These are phyloP conservation scores for Brachionichthys hirsutus DNA, from an alignment of 2,113 vertebrate species.

Conservation along the genomic window DNA sequence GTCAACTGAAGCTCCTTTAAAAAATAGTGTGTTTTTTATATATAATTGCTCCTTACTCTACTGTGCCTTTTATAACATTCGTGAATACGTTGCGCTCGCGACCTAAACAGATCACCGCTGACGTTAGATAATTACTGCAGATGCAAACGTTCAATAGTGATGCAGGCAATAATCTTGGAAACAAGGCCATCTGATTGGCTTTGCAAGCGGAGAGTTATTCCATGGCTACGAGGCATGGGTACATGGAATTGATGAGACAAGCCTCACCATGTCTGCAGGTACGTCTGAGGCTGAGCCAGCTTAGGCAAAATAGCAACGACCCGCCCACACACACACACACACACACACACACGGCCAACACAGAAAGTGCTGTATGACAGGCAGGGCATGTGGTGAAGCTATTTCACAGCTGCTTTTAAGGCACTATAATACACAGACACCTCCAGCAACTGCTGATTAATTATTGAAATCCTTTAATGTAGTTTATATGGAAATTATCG, in stretches of 20 bases:
- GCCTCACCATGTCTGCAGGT: slow-evolving; percentile 49
- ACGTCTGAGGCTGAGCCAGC: slow-evolving; percentile 46
- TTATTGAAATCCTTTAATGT: slow-evolving; percentile 42
- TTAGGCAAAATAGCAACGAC: slow-evolving; percentile 33
- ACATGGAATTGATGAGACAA: slow-evolving; percentile 51
- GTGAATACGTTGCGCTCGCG: too few relatives aligned
- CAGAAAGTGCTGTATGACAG: slow-evolving; percentile 33
- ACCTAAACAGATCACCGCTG: too few relatives aligned
- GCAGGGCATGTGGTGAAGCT: slow-evolving; percentile 32
- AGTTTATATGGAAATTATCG: slow-evolving; percentile 47
- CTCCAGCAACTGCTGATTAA: slow-evolving; percentile 58
- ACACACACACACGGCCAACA: slow-evolving; percentile 1
- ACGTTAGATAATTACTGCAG: too few relatives aligned
- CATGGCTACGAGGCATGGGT: slow-evolving; percentile 38
- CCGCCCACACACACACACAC: slow-evolving; percentile 6
- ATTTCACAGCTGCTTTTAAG: slow-evolving; percentile 39
- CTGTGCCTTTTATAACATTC: too few relatives aligned
- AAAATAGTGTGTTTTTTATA: too few relatives aligned
- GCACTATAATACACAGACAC: slow-evolving; percentile 52
- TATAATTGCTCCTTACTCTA: too few relatives aligned
- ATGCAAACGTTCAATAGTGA: too few relatives aligned
- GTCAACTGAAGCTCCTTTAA: too few relatives aligned
- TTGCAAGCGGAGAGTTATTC: slow-evolving; percentile 11
- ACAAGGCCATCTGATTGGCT: slow-evolving; percentile 16
- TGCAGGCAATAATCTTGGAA: too few relatives aligned